Evolutionary conservation across 1,140 invertebrate species (phyloP).

Genomic region (Drosophila sucinea): DNA sequence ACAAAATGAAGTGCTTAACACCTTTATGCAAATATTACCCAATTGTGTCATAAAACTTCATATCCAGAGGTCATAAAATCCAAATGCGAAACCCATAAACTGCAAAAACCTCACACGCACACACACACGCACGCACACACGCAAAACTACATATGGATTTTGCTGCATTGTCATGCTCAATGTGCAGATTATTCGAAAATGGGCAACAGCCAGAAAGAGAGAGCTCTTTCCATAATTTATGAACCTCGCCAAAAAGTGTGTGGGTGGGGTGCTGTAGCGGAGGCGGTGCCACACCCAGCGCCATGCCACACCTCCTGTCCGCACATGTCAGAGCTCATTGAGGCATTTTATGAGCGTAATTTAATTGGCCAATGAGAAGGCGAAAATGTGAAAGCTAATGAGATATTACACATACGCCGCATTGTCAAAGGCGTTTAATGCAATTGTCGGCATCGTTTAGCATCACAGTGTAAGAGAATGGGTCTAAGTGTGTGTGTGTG

Average conservation of each 20-base stretch:
- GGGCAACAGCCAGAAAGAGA: neutral
- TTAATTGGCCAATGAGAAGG: conserved; percentile 49
- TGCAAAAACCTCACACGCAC: neutral
- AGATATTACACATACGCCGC: conserved; percentile 45
- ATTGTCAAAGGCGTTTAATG: conserved; percentile 49
- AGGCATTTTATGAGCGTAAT: conserved; percentile 36
- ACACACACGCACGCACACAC: conserved; percentile 5
- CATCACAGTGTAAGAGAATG: neutral
- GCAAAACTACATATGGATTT: conserved; percentile 22
- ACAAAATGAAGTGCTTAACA: neutral
- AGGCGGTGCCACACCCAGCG: neutral
- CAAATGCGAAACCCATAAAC: conserved; percentile 20
- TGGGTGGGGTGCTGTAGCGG: neutral
- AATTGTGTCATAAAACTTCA: conserved; percentile 14
- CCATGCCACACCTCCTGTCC: conserved; percentile 11
- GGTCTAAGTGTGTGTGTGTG: neutral
- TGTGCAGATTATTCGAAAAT: conserved; percentile 27
- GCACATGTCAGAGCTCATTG: conserved; percentile 18
- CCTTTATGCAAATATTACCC: conserved; percentile 6
- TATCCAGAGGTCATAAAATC: conserved; percentile 14
- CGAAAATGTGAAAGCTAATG: conserved; percentile 44
- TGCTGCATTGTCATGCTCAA: conserved; percentile 47
- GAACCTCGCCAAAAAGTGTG: neutral
- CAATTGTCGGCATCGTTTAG: conserved; percentile 32
- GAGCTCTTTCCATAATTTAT: conserved; percentile 50